Conservation (phyloP, 2,113 vertebrate species). For the Ciconia stormi region DNA sequence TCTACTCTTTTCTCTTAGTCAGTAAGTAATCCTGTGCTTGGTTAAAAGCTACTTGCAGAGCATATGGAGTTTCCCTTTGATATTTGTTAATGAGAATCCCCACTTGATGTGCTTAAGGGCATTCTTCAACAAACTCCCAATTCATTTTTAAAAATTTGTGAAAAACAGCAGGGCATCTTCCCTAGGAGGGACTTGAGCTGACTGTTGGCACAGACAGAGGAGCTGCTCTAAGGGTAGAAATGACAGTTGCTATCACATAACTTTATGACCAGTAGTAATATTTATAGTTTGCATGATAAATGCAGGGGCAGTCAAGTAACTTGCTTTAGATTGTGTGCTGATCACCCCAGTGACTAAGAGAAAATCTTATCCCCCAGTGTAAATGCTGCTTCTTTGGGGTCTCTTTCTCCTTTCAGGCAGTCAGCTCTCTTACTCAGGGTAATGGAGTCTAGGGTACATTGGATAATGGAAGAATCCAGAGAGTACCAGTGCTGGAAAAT, state of each 20-base stretch:
- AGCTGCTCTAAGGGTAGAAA: neutral
- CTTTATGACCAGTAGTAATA: neutral
- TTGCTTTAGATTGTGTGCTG: neutral
- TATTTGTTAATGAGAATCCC: constrained; percentile 51
- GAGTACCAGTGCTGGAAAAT: neutral
- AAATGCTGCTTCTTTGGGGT: neutral
- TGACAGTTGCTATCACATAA: neutral
- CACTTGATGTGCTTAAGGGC: constrained; percentile 6
- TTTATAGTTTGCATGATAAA: neutral
- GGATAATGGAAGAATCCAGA: neutral
- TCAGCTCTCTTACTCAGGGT: neutral
- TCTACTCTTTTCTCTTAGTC: neutral
- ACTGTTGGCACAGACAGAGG: neutral
- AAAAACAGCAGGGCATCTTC: constrained; percentile 12
- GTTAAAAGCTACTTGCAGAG: constrained; percentile 17
- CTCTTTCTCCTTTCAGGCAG: neutral
- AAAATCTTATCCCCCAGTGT: neutral
- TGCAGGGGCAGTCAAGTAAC: neutral
- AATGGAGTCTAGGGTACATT: neutral
- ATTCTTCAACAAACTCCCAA: constrained; percentile 28
- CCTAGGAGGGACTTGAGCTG: neutral
- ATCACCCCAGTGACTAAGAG: neutral
- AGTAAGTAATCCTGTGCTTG: neutral
- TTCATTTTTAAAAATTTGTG: neutral
- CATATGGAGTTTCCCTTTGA: constrained; percentile 31